Base-by-base conservation (phyloP, 2,888 invertebrate genomes). In the Eristalis tenax region DNA sequence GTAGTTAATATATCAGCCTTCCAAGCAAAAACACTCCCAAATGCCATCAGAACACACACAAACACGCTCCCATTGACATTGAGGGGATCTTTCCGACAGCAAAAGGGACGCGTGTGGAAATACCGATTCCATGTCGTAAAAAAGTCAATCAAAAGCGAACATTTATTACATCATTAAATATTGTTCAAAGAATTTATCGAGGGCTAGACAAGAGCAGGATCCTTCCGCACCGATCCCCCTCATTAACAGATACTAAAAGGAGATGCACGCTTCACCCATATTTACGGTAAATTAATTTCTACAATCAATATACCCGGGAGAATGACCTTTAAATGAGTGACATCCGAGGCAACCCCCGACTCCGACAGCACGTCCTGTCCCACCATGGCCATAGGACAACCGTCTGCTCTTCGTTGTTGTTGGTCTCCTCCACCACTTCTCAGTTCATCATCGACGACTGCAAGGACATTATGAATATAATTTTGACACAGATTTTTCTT, bases 401-500 rank as follows among this genome's bases (percentile, higher is more conserved):
- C 18, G 28, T 18, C 28, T 32, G 32, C 28, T 32, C n/a, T 0
- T 28, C 63, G n/a, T 63, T 28, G 28, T 10, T 32, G 32, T 32
- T 32, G 32, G 8, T 4, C 28, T 28, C 32, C 10, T 4, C 32
- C 32, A 1, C 11, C 50, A n/a, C 50, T n/a, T 18, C 50, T 50
- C 50, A 18, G 18, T 38, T 32, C 35, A 22, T 65, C 35, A 38
- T n/a, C 40, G n/a, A 40, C 61, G n/a, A 40, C 61, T 69, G 64
- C 76, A 81, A 81, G 69, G 77, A 85, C 73, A 77, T 81, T 77
- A 61, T 68, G 66, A 75, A 61, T 71, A 81, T 65, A 63, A 73
- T 76, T 81, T 78, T 74, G 77, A 82, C 82, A 86, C 77, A 82
- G 78, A 82, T 86, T 82, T 68, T 74, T 59, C 40, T 66, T 32